phyloP scores from a whole-genome alignment of 2,888 invertebrate species.

The Electrophaes corylata region DNA sequence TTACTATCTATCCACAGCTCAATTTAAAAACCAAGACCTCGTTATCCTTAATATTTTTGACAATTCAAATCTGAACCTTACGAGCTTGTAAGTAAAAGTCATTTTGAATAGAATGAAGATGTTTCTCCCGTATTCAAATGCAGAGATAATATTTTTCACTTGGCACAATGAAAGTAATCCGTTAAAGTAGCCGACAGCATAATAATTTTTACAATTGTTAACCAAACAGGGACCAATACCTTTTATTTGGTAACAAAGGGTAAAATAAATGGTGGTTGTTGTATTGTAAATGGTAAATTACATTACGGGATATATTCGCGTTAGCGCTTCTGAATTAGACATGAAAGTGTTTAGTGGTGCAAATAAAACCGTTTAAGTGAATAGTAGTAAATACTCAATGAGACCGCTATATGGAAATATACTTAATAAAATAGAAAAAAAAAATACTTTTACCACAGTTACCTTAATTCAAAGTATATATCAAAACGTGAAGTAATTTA shows the following conservation, averaged over 20 bases:
- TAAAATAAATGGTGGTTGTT: slow-evolving; percentile 49
- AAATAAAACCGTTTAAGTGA: slow-evolving; percentile 54
- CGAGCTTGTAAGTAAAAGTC: not conserved
- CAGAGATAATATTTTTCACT: slow-evolving; percentile 46
- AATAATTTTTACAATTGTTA: slow-evolving; percentile 65
- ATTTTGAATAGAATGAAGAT: slow-evolving; percentile 6
- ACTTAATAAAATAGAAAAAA: too few relatives aligned
- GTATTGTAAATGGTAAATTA: slow-evolving; percentile 68
- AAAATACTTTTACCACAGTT: too few relatives aligned
- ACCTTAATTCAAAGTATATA: too few relatives aligned
- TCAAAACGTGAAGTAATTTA: too few relatives aligned
- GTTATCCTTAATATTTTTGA: not conserved
- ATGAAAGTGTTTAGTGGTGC: slow-evolving; percentile 69
- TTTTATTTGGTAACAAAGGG: slow-evolving; percentile 67
- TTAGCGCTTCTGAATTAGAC: slow-evolving; percentile 64
- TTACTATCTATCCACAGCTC: not conserved
- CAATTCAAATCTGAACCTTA: not conserved
- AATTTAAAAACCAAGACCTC: not conserved
- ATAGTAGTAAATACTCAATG: too few relatives aligned
- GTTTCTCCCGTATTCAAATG: slow-evolving; percentile 14
- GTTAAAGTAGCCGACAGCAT: slow-evolving; percentile 78
- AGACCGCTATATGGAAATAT: not conserved
- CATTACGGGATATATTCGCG: slow-evolving; percentile 61
- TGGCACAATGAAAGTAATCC: slow-evolving; percentile 72
- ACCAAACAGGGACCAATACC: slow-evolving; percentile 65